Conservation (phyloP, 2,113 vertebrate species). For the Agelaius phoeniceus region DNA sequence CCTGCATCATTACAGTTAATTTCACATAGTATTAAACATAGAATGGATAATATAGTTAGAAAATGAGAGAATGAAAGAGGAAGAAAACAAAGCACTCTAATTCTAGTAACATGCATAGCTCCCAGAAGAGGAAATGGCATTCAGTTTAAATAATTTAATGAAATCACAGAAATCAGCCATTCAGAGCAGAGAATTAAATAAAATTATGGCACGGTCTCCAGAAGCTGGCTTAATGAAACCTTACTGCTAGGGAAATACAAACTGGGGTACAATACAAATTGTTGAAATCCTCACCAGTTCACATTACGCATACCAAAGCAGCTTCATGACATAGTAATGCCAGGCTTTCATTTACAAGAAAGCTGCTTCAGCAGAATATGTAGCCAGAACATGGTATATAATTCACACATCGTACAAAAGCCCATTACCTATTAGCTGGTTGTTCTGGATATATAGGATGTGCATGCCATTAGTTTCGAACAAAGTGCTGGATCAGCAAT, state of each 20-base stretch:
- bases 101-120: constrained; percentile 11
- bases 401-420: constrained; percentile 39
- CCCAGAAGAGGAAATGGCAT: constrained; percentile 42
- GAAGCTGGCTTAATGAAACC: constrained; percentile 48
- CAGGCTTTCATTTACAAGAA: constrained; percentile 32
- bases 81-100: background rate
- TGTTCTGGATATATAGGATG: constrained; percentile 16
- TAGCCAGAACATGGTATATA: constrained; percentile 32
- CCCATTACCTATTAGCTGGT: constrained; percentile 1
- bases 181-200: constrained; percentile 45
- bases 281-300: background rate
- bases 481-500: constrained; percentile 46
- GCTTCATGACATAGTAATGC: constrained; percentile 21
- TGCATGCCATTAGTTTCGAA: constrained; percentile 7
- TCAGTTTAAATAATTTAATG: constrained; percentile 35
- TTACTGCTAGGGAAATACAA: constrained; percentile 6
- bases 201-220: constrained; percentile 21
- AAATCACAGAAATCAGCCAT: constrained; percentile 28
- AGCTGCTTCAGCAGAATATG: constrained; percentile 49
- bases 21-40: constrained; percentile 3
- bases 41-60: background rate
- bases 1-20: background rate
- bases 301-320: background rate
- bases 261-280: background rate
- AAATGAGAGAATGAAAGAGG: constrained; percentile 19